A percentile compares a stretch with the other conserved stretches of the same genome.
These are phyloP conservation scores for Varecia variegata DNA, from an alignment of 2,797 vertebrate species.

Conservation along the genomic window DNA sequence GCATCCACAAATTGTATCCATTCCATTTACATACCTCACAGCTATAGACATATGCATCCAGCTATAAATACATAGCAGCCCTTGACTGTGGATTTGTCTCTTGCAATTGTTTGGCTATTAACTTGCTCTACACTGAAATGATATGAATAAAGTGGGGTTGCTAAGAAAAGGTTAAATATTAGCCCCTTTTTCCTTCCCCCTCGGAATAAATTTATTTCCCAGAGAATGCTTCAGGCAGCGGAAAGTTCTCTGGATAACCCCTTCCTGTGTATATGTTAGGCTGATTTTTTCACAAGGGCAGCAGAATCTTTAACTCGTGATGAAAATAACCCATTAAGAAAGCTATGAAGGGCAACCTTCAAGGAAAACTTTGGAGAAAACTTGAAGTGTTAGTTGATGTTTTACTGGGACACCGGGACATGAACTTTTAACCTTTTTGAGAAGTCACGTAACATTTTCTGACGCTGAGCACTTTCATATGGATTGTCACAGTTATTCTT, in stretches of 20 bases:
- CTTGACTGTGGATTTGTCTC: not conserved
- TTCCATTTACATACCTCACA: constrained; percentile 39
- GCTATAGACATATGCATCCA: not conserved
- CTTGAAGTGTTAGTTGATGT: not conserved
- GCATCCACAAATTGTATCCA: not conserved
- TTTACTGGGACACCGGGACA: not conserved
- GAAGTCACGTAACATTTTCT: not conserved
- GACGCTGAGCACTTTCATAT: not conserved
- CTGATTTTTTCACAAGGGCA: constrained; percentile 35
- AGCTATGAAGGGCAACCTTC: not conserved
- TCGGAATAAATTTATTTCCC: constrained; percentile 11
- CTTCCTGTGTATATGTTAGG: not conserved
- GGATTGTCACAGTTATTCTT: not conserved
- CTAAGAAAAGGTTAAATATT: constrained; percentile 40
- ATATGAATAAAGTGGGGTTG: not conserved
- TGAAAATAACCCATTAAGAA: constrained; percentile 34
- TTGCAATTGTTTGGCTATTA: constrained; percentile 18
- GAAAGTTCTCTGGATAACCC: not conserved
- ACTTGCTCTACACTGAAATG: constrained; percentile 6
- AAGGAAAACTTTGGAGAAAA: not conserved
- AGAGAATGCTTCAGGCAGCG: constrained; percentile 20
- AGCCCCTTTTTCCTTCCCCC: not conserved
- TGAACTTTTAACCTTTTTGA: not conserved
- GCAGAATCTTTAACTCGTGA: not conserved
- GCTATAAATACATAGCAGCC: not conserved